Evolutionary conservation across 2,888 invertebrate genomes (phyloP).

Genomic region (Agrochola lychnidis): DNA sequence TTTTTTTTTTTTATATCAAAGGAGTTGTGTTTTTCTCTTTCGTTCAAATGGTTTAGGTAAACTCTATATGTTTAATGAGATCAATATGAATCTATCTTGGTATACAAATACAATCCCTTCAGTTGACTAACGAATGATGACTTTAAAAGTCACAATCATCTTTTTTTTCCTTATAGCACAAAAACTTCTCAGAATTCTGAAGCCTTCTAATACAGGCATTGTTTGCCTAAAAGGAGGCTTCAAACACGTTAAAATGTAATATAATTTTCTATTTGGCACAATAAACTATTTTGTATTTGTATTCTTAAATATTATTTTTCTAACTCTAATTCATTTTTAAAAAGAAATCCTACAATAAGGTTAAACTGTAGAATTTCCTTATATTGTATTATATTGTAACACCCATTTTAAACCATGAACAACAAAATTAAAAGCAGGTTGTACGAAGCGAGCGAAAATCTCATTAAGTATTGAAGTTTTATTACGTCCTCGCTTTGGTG

Average conservation of each 20-base stretch:
- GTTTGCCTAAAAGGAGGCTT: no score
- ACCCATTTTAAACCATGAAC: constrained; percentile 37
- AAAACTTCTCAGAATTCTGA: neutral
- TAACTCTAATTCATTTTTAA: neutral
- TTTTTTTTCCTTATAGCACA: neutral
- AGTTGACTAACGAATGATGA: no score
- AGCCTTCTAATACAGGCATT: no score
- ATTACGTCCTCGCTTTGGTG: constrained; percentile 38
- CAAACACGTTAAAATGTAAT: no score
- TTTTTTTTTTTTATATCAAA: neutral
- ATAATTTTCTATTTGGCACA: no score
- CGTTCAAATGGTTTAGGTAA: no score
- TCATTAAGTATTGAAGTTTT: constrained; percentile 63
- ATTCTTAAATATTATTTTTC: neutral
- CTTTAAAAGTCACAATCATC: neutral
- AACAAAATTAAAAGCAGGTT: constrained; percentile 53
- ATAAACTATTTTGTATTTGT: no score
- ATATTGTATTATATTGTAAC: neutral
- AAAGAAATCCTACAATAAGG: neutral
- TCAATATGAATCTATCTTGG: no score
- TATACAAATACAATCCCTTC: no score
- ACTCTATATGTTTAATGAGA: no score
- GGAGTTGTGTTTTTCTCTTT: no score
- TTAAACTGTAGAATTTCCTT: no score
- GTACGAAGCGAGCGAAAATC: constrained; percentile 48